phyloP scores from a whole-genome alignment of 2,797 vertebrate species.

The Pseudochaenichthys georgianus region DNA sequence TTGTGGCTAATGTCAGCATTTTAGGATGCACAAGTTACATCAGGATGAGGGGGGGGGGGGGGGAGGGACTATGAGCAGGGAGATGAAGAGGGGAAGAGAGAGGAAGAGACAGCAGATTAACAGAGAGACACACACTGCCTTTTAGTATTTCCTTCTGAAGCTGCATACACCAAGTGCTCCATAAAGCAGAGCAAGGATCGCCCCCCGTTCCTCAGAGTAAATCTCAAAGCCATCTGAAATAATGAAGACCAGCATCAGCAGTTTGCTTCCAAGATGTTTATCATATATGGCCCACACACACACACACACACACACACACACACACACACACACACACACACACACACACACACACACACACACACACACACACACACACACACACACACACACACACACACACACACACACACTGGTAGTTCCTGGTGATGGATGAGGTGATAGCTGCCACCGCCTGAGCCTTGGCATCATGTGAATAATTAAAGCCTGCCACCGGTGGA shows the following conservation, averaged over 20 bases:
- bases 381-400: slow-evolving; percentile 21
- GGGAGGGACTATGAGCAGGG: slow-evolving; percentile 12
- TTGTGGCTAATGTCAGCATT: slow-evolving; percentile 38
- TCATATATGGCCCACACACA: slow-evolving; percentile 45
- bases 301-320: slow-evolving; percentile 34
- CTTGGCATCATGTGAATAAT: slow-evolving; percentile 82
- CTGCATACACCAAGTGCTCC: slow-evolving; percentile 23
- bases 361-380: slow-evolving; percentile 29
- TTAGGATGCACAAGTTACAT: slow-evolving; percentile 39
- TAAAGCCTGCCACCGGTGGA: slow-evolving; percentile 79
- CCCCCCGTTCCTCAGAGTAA: slow-evolving; percentile 61
- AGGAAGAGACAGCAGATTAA: slow-evolving; percentile 20
- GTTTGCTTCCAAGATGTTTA: slow-evolving; percentile 75
- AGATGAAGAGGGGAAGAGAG: slow-evolving; percentile 26
- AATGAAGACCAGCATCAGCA: slow-evolving; percentile 80
- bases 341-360: slow-evolving; percentile 40
- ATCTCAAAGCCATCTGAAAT: slow-evolving; percentile 73
- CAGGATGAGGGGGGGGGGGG: background rate
- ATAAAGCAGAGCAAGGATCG: slow-evolving; percentile 43
- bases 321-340: slow-evolving; percentile 14
- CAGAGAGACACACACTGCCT: slow-evolving; percentile 16
- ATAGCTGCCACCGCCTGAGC: slow-evolving; percentile 79
- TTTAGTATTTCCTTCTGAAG: slow-evolving; percentile 37
- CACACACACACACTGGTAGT: slow-evolving; percentile 61
- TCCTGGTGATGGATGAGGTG: slow-evolving; percentile 79